Base-by-base conservation (phyloP, 1,140 invertebrate genomes). In the Micrasema minimum region DNA sequence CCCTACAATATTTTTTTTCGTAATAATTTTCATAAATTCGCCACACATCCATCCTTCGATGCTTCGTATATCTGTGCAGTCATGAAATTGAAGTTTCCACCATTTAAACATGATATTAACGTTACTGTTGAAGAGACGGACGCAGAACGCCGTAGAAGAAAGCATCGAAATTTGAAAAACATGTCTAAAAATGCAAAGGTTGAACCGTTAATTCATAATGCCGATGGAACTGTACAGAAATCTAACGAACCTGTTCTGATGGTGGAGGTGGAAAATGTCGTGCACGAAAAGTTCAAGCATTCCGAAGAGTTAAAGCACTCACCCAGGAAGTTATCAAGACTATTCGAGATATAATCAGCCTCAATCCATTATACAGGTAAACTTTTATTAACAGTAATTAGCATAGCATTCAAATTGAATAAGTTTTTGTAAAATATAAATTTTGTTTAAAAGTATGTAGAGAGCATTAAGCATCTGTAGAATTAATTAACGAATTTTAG, bases 261-360 rank as follows among this genome's bases (percentile, higher is more conserved):
- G 92, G 96, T 93, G 0, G 95, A 97, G 83, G 95, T 97, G 31
- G 95, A 98, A 82, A 99, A 99, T 87, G 80, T 99, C 46, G 87
- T 89, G 35, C 93, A 97, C 79, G 92, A 97, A 68, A 91, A 93
- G 75, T 99, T 96, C 81, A 87, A 91, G 73, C 92, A 93, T 80
- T 97, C 92, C 12, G 94, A 97, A 80, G 96, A 88, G 92, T 99
- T 18, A 99, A 99, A 85, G 97, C 97, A 2, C 79, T 99, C 46
- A 97, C 95, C 0, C 96, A 98, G 83, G 97, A 99, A 87, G 90
- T 99, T 69, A 97, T 99, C 7, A 98, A 99, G 84, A 99, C 97
- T 0, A 98, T 99, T 51, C 85, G 96, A 53, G 97, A 99, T 83
- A 98, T 99, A 72, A 98, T 99, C 66, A 92, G 92, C 66, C 88